Evolutionary conservation across 2,888 invertebrate genomes (phyloP), one percentile per base, ranked within the genome.

Genomic region (Polymixis lichenea): DNA sequence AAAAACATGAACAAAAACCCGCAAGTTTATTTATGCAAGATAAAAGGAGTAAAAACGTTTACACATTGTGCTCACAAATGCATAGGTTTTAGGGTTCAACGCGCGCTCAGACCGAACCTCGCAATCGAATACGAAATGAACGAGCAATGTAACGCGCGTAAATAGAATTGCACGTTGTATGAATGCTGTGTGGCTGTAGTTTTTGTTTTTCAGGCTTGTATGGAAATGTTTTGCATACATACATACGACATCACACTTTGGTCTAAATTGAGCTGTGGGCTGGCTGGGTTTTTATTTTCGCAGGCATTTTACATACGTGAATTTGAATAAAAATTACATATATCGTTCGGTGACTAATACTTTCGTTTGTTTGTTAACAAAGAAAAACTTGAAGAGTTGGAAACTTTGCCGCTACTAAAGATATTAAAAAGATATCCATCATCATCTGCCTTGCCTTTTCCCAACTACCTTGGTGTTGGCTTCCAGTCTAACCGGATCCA

Each of bases 21-120:
- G 5, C 73, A 53, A 74, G 67, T 86, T 77, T 87, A 87, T 87
- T 85, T 87, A 86, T 80, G 78, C 80, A 80, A 75, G 75, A 77
- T 77, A 87, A 84, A 87, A 84, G 17, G 49, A 82, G n/a, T 75
- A 85, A 86, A 86, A 85, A 55, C 73, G 72, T 86, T 86, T 82
- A 75, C 78, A 85, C 80, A 82, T 84, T 87, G 80, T 85, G 79
- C 74, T 88, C 78, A 83, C 85, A 87, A 88, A 87, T 88, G 87
- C 88, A 87, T 85, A 88, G 87, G 75, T 88, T 88, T 86, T 86
- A 78, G 88, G 79, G 80, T 81, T 78, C 88, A 69, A 73, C 61
- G 86, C 77, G 74, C 79, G 67, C 38, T 85, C 55, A 32, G 76
- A 72, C 72, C 68, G 64, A 76, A 72, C 65, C 77, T 61, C 64